Evolutionary conservation across 1,140 invertebrate genomes (phyloP).

Genomic region (Pomacea maculata): DNA sequence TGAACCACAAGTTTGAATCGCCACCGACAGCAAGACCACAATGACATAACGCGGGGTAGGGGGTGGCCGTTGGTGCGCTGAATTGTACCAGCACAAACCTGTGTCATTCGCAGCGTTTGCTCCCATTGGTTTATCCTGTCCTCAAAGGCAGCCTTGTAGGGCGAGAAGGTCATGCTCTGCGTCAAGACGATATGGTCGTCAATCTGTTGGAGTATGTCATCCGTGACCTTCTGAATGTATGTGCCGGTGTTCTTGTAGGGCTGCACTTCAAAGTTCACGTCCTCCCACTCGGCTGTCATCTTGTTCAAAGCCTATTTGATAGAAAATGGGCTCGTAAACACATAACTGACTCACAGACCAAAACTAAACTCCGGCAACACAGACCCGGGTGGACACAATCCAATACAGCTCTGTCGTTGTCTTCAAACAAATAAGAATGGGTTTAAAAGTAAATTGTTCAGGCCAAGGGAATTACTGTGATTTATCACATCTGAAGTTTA

Average conservation of each 20-base stretch:
- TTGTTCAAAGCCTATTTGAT: slow-evolving; percentile 64
- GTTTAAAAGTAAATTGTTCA: too few species aligned
- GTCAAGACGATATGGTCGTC: slow-evolving; percentile 79
- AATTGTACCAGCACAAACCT: slow-evolving; percentile 41
- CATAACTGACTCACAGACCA: too few species aligned
- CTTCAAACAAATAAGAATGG: too few species aligned
- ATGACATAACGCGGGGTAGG: neutral
- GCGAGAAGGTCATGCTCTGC: slow-evolving; percentile 79
- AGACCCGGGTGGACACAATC: too few species aligned
- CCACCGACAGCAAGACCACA: too few species aligned
- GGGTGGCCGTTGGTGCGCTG: neutral
- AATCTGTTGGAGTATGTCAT: slow-evolving; percentile 76
- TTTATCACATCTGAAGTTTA: too few species aligned
- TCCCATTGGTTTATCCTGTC: slow-evolving; percentile 77
- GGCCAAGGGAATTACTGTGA: too few species aligned
- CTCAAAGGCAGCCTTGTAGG: slow-evolving; percentile 80
- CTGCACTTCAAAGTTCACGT: slow-evolving; percentile 71
- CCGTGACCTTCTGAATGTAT: slow-evolving; percentile 77
- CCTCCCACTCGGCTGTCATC: slow-evolving; percentile 67
- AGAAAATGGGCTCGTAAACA: neutral
- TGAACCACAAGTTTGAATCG: too few species aligned
- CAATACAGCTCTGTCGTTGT: too few species aligned
- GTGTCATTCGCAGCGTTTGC: slow-evolving; percentile 71
- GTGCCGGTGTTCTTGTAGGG: slow-evolving; percentile 79
- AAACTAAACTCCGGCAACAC: too few species aligned